These are phyloP conservation scores for Patella depressa DNA, from an alignment of 2,888 invertebrate species.

Conservation along the genomic window DNA sequence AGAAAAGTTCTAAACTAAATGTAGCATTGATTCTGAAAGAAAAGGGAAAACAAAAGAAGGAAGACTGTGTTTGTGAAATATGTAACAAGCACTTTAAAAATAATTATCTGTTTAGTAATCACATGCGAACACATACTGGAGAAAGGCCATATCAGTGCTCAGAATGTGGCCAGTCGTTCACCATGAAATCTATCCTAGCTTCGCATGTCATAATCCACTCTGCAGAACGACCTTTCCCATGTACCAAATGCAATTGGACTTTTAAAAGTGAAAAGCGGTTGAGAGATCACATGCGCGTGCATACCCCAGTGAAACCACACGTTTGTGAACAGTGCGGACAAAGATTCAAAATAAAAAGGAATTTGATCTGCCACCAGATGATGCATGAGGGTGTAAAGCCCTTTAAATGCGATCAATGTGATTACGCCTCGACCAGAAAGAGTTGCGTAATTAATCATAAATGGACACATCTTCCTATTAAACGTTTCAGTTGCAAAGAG, in stretches of 20 bases:
- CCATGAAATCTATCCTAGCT: neutral
- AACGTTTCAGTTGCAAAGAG: neutral
- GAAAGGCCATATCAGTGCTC: neutral
- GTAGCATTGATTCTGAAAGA: no score
- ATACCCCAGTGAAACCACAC: neutral
- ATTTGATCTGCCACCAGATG: neutral
- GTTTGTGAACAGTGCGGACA: neutral
- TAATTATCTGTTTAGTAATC: no score
- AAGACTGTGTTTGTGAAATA: no score
- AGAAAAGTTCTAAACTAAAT: no score
- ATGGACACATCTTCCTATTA: neutral
- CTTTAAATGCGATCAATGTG: neutral
- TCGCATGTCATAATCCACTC: slow-evolving; percentile 6
- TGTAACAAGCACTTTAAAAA: no score
- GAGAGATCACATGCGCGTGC: neutral
- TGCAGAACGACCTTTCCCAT: slow-evolving; percentile 3
- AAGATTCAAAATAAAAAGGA: neutral
- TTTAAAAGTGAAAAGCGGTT: neutral
- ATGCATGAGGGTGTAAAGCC: neutral
- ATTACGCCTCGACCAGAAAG: neutral
- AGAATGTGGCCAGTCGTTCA: neutral
- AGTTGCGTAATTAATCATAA: neutral
- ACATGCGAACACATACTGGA: slow-evolving; percentile 6
- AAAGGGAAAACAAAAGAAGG: no score
- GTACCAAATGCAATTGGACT: neutral